Percentiles rank a stretch among this genome's conserved stretches.
Conservation (phyloP, 2,113 vertebrate species). For the Nansenia antarctica region DNA sequence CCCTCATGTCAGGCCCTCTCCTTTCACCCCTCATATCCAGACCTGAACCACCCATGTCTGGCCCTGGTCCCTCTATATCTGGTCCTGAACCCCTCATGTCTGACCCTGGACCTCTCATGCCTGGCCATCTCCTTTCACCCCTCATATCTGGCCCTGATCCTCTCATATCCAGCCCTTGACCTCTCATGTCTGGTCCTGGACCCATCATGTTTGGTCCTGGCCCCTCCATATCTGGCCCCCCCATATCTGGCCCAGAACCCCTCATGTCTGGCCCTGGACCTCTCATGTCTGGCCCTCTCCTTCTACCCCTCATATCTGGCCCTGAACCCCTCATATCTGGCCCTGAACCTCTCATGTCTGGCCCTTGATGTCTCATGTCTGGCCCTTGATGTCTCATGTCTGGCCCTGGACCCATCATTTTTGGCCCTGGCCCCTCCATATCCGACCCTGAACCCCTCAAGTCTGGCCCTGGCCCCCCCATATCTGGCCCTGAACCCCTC, state of each 20-base stretch:
- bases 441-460: neutral
- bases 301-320: constrained; percentile 24
- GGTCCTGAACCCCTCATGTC: constrained; percentile 34
- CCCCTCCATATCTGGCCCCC: constrained; percentile 3
- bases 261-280: constrained; percentile 26
- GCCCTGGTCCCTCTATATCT: constrained; percentile 15
- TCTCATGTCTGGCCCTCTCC: constrained; percentile 33
- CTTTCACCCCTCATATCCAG: constrained; percentile 6
- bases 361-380: neutral
- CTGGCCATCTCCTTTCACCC: neutral
- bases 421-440: too few relatives aligned
- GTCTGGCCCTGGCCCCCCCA: too few relatives aligned
- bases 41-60: neutral
- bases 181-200: constrained; percentile 7
- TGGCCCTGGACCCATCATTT: neutral
- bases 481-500: too few relatives aligned
- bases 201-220: too few relatives aligned
- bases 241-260: neutral
- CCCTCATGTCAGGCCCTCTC: too few relatives aligned
- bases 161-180: constrained; percentile 2
- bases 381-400: neutral
- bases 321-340: constrained; percentile 15
- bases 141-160: neutral
- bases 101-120: neutral
- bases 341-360: constrained; percentile 27